phyloP scores from a whole-genome alignment of 2,888 invertebrate genomes.

The Chymomyza procnemis region DNA sequence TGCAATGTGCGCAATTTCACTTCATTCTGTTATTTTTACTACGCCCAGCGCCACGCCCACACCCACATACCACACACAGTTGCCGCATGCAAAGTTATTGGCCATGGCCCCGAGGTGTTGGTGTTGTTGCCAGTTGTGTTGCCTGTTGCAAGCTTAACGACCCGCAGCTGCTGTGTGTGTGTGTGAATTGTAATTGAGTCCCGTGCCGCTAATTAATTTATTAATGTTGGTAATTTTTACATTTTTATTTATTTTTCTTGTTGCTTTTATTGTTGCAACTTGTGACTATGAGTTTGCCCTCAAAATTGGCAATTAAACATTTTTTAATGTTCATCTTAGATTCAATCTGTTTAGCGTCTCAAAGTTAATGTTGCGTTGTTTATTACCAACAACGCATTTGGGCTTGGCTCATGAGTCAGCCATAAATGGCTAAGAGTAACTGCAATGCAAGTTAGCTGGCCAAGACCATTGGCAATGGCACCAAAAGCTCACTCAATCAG shows the following conservation, averaged over 20 bases:
- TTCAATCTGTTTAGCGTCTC: background rate
- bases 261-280: conserved; percentile 12
- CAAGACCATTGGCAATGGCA: conserved; percentile 1
- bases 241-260: conserved; percentile 16
- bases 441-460: conserved; percentile 19
- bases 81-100: background rate
- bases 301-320: conserved; percentile 66
- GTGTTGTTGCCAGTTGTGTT: background rate
- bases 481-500: background rate
- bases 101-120: background rate
- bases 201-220: conserved; percentile 58
- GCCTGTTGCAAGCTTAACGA: background rate
- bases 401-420: conserved; percentile 15
- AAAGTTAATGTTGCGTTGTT: background rate
- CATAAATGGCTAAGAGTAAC: conserved; percentile 2
- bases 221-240: conserved; percentile 55
- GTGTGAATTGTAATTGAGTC: conserved; percentile 65
- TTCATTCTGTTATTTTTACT: conserved; percentile 23
- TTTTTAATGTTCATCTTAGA: background rate
- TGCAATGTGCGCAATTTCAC: conserved; percentile 69
- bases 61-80: background rate
- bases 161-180: background rate
- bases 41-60: background rate
- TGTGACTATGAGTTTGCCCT: conserved; percentile 12
- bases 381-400: background rate